These are phyloP conservation scores for Calosoma granatense DNA, from an alignment of 1,140 invertebrate genomes.

Conservation along the genomic window DNA sequence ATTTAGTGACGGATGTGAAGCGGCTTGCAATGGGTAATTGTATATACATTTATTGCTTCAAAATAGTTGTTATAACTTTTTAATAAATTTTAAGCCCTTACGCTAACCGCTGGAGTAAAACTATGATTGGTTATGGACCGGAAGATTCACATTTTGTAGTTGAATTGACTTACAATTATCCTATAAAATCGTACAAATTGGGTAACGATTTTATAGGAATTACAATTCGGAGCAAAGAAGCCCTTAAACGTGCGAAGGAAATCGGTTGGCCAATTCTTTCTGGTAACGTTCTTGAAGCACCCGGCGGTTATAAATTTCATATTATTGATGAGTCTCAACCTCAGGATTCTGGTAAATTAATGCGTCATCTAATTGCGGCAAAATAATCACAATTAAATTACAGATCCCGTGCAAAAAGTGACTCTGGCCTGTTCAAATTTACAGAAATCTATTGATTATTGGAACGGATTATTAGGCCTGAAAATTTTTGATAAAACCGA, in stretches of 20 bases:
- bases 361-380: background rate
- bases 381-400: constrained; percentile 2
- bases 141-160: constrained; percentile 94
- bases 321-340: constrained; percentile 62
- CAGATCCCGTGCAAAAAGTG: constrained; percentile 78
- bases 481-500: constrained; percentile 52
- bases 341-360: constrained; percentile 43
- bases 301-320: constrained; percentile 85
- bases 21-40: constrained; percentile 88
- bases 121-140: constrained; percentile 96
- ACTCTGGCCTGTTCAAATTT: constrained; percentile 71
- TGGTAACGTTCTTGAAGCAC: constrained; percentile 55
- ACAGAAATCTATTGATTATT: constrained; percentile 65
- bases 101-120: constrained; percentile 97
- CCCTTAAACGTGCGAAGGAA: constrained; percentile 58
- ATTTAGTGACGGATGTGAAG: constrained; percentile 91
- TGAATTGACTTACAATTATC: constrained; percentile 97
- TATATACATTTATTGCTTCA: constrained; percentile 11
- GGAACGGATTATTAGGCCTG: constrained; percentile 68
- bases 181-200: constrained; percentile 70
- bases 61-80: constrained; percentile 5
- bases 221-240: constrained; percentile 69
- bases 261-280: constrained; percentile 49
- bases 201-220: constrained; percentile 88
- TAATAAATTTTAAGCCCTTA: constrained; percentile 63